A percentile compares a stretch with the other conserved stretches of the same genome.
Evolutionary conservation across 2,888 invertebrate genomes (phyloP).

Genomic region (Tiliacea aurago): DNA sequence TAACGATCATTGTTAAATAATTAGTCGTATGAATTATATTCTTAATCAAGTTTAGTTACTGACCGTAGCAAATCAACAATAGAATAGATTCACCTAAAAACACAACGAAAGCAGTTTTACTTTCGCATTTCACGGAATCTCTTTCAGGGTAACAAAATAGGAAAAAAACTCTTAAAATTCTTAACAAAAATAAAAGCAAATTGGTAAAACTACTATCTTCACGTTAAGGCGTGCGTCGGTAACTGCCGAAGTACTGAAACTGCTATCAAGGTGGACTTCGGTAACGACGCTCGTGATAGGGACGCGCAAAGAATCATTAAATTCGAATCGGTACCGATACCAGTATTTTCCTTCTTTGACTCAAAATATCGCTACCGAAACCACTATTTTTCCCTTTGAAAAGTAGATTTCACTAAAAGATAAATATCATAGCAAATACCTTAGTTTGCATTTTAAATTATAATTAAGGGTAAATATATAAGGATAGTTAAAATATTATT

Average conservation of each 20-base stretch:
- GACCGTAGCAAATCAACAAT: neutral
- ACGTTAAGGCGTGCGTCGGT: constrained; percentile 57
- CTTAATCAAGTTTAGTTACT: neutral
- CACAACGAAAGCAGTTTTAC: neutral
- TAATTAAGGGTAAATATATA: neutral
- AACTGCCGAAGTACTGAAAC: constrained; percentile 73
- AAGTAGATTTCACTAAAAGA: neutral
- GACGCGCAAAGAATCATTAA: constrained; percentile 33
- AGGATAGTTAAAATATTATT: neutral
- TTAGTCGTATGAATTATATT: too few species aligned
- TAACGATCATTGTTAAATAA: neutral
- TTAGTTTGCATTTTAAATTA: neutral
- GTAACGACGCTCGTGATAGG: constrained; percentile 43
- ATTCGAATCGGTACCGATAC: constrained; percentile 30
- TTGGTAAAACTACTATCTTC: constrained; percentile 48
- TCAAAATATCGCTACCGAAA: neutral
- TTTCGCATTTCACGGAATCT: neutral
- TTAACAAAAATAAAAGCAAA: constrained; percentile 59
- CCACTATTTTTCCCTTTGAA: neutral
- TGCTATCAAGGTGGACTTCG: constrained; percentile 83
- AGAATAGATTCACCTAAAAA: neutral
- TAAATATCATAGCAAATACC: neutral
- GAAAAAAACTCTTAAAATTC: constrained; percentile 44
- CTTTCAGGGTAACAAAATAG: constrained; percentile 24
- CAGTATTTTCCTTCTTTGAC: neutral